These are phyloP conservation scores for Drosophila demipolita DNA, from an alignment of 2,888 invertebrate genomes.

Conservation along the genomic window DNA sequence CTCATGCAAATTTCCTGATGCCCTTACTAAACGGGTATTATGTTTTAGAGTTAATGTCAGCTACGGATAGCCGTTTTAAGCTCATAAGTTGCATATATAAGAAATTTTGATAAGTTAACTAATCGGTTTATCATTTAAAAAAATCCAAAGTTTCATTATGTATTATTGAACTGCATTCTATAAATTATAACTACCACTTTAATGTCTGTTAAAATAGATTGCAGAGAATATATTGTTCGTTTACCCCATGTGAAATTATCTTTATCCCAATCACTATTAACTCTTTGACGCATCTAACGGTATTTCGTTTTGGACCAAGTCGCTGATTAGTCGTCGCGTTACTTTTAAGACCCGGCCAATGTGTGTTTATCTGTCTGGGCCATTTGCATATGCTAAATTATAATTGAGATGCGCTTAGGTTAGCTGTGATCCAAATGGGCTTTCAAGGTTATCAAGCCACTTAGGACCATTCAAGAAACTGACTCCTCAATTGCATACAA, in stretches of 20 bases:
- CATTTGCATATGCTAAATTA: slow-evolving; percentile 68
- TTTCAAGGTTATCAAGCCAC: slow-evolving; percentile 61
- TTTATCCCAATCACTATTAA: slow-evolving; percentile 19
- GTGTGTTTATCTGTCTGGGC: slow-evolving; percentile 75
- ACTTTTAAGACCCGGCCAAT: slow-evolving; percentile 42
- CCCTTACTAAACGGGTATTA: slow-evolving; percentile 16
- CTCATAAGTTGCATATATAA: background rate
- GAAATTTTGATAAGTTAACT: background rate
- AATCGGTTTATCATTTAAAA: background rate
- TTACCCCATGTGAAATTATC: background rate
- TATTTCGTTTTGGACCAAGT: slow-evolving; percentile 48
- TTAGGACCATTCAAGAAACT: background rate
- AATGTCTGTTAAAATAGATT: background rate
- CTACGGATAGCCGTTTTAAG: background rate
- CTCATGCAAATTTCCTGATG: slow-evolving; percentile 63
- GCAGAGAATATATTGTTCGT: slow-evolving; percentile 20
- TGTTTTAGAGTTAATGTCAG: background rate
- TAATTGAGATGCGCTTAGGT: slow-evolving; percentile 38
- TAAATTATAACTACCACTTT: background rate
- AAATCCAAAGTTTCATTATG: background rate
- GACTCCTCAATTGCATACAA: background rate
- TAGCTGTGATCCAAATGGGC: slow-evolving; percentile 4
- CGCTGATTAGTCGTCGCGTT: slow-evolving; percentile 39
- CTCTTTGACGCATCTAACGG: slow-evolving; percentile 67
- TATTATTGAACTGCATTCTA: background rate